These are phyloP conservation scores for Eupleurogrammus muticus DNA, from an alignment of 2,797 vertebrate genomes.

Conservation along the genomic window DNA sequence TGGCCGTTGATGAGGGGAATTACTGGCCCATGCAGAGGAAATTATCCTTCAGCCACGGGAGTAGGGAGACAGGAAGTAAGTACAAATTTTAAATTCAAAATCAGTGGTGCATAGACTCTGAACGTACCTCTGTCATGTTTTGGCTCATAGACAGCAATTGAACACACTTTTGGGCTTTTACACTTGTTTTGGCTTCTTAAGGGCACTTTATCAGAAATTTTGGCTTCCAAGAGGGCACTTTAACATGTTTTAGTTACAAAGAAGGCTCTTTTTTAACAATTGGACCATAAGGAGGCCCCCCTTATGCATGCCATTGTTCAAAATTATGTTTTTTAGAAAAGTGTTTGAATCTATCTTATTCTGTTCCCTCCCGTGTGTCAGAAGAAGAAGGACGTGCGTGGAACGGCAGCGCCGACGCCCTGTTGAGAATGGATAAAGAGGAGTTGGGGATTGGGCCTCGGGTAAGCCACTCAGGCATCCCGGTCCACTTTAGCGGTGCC, in stretches of 20 bases:
- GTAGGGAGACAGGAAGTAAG: conserved; percentile 90
- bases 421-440: conserved; percentile 86
- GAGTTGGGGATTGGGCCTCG: conserved; percentile 77
- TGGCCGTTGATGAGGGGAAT: conserved; percentile 80
- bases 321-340: not conserved
- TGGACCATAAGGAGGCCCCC: too few relatives aligned
- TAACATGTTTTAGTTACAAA: too few relatives aligned
- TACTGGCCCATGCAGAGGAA: conserved; percentile 91
- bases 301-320: too few relatives aligned
- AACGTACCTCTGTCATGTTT: too few relatives aligned
- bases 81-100: too few relatives aligned
- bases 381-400: conserved; percentile 85
- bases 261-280: too few relatives aligned
- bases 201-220: too few relatives aligned
- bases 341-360: conserved; percentile 5
- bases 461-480: conserved; percentile 85
- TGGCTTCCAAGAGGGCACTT: too few relatives aligned
- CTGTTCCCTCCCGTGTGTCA: conserved; percentile 56
- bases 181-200: too few relatives aligned
- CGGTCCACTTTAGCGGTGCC: conserved; percentile 84
- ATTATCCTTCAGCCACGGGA: conserved; percentile 87
- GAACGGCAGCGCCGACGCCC: conserved; percentile 86
- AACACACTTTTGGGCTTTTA: too few relatives aligned
- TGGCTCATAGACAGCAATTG: too few relatives aligned
- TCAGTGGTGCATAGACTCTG: too few relatives aligned